Base-by-base conservation (phyloP, 2,113 vertebrate genomes). In the Miniopterus natalensis region DNA sequence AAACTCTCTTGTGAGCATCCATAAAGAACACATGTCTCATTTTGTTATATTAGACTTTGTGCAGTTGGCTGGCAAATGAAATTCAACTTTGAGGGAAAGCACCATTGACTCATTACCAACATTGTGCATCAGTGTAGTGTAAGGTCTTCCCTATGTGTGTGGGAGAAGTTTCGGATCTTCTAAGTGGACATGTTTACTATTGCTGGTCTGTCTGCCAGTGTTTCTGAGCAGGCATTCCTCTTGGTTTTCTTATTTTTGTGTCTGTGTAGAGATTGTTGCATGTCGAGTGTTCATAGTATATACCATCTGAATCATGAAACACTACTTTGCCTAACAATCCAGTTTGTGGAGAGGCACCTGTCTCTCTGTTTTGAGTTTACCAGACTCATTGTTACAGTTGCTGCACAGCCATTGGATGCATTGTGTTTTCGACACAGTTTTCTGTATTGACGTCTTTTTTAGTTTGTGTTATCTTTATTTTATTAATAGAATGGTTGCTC, bases 101-200 rank as follows among this genome's bases (percentile, higher is more conserved):
- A 97, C 95, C 84, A 79, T 91, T 98, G 97, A 97, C 95, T 98
- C 97, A 97, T 96, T 79, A n/a, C 8, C n/a, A 93, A 65, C 29
- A 40, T 53, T 90, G 87, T 93, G 75, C 92, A 96, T 97, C 94
- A 63, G 94, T 59, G 84, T 75, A 61, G 51, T 84, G 85, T 61
- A 81, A 97, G 96, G 96, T 97, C 96, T 98, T 98, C 97, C 84
- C 85, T 97, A 5, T 97, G 89, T 97, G 96, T 97, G 96, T 98
- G 97, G 97, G 97, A 98, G 98, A 98, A 95, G 96, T 98, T 98
- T 98, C 97, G 92, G 87, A 70, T 97, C 93, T 97, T 88, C 84
- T 70, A 94, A 92, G 84, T 88, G 42, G 18, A 10, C 40, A 23
- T 95, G 70, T 90, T 94, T 94, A 95, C 80, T 74, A 29, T 93